Conservation (phyloP, 2,888 invertebrate species). For the Phytoseiulus persimilis region DNA sequence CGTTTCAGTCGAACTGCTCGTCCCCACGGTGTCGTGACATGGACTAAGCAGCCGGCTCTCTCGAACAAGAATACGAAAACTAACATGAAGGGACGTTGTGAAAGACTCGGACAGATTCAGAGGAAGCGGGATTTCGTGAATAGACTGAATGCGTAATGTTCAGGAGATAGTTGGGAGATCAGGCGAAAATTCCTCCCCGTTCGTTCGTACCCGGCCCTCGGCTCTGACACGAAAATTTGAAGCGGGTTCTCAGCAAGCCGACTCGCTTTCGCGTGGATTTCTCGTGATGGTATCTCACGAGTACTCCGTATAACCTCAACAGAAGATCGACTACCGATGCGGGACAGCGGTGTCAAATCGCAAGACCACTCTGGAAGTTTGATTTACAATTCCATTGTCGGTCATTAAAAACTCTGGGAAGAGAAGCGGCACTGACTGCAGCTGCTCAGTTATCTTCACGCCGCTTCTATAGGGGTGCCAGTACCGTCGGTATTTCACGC, state of each 20-base stretch:
- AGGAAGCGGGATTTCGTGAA: background rate
- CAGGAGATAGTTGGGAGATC: too few relatives aligned
- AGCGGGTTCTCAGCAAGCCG: too few relatives aligned
- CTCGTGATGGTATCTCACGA: too few relatives aligned
- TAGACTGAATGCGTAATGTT: background rate
- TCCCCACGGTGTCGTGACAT: conserved; percentile 5
- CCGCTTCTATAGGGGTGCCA: background rate
- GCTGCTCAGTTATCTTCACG: background rate
- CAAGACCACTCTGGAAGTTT: background rate
- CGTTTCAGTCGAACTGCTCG: background rate
- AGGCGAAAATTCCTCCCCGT: too few relatives aligned
- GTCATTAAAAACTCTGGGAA: background rate
- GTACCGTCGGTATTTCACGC: background rate
- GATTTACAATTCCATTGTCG: background rate
- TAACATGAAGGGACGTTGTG: background rate
- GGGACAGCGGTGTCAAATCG: background rate
- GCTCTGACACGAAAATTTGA: too few relatives aligned
- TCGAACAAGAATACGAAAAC: background rate
- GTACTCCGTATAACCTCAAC: too few relatives aligned
- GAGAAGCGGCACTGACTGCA: background rate
- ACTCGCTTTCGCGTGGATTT: too few relatives aligned
- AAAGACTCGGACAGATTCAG: background rate
- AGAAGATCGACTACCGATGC: too few relatives aligned
- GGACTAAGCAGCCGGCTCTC: background rate
- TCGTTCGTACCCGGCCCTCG: too few relatives aligned